Percentiles rank a stretch among this genome's conserved stretches.
These are phyloP conservation scores for Diarsia rubi DNA, from an alignment of 2,888 invertebrate genomes.

Conservation along the genomic window DNA sequence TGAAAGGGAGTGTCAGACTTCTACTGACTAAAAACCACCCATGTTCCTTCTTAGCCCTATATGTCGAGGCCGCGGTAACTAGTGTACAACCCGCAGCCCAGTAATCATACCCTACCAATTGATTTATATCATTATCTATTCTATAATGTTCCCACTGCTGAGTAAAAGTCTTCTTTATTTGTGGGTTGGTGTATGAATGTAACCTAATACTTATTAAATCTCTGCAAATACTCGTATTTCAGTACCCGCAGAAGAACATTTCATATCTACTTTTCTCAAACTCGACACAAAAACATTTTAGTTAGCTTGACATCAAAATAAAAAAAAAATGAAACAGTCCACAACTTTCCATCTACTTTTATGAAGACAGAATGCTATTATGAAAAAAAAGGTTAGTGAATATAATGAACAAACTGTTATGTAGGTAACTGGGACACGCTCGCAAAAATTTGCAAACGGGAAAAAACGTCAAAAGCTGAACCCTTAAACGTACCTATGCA, in stretches of 20 bases:
- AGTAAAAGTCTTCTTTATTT: background rate
- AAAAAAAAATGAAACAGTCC: slow-evolving; percentile 31
- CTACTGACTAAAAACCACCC: no score
- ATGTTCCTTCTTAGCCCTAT: no score
- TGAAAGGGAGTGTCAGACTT: no score
- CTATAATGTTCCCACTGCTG: background rate
- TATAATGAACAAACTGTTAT: slow-evolving; percentile 51
- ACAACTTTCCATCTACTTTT: slow-evolving; percentile 30
- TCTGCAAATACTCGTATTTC: slow-evolving; percentile 18
- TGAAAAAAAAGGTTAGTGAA: slow-evolving; percentile 32
- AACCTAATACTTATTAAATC: slow-evolving; percentile 16
- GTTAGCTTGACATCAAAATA: slow-evolving; percentile 30
- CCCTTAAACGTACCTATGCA: slow-evolving; percentile 69
- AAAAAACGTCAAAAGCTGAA: slow-evolving; percentile 63
- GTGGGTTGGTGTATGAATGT: background rate
- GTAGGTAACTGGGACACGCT: slow-evolving; percentile 58
- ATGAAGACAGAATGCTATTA: slow-evolving; percentile 33
- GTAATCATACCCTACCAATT: background rate
- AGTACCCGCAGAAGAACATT: slow-evolving; percentile 15
- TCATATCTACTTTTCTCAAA: slow-evolving; percentile 39
- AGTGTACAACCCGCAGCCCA: no score
- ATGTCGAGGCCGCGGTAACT: no score
- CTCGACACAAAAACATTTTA: slow-evolving; percentile 46
- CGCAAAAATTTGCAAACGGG: slow-evolving; percentile 53
- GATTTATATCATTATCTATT: background rate